Percentiles rank a stretch among this genome's conserved stretches.
Conservation (phyloP, 2,113 vertebrate genomes). For the Genyomyrus donnyi region DNA sequence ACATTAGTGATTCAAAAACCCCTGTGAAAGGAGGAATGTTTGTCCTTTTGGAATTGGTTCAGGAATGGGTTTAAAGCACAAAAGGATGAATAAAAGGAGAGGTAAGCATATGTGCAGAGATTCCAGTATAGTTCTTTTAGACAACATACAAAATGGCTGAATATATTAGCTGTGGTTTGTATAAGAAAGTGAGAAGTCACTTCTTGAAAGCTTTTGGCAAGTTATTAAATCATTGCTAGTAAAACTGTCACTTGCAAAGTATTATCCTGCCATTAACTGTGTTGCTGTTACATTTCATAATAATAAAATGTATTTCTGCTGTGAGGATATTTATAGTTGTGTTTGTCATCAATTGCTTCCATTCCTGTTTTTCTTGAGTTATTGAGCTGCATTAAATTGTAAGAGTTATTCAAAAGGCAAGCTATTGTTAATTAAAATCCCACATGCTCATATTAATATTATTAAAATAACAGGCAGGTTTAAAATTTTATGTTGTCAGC, state of each 20-base stretch:
- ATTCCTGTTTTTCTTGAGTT: background rate
- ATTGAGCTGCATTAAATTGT: background rate
- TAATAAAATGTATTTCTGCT: background rate
- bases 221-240: background rate
- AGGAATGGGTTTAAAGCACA: background rate
- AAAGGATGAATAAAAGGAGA: background rate
- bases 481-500: background rate
- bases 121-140: background rate
- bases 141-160: background rate
- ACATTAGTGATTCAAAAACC: background rate
- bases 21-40: background rate
- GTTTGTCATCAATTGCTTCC: background rate
- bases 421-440: background rate
- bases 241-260: background rate
- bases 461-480: background rate
- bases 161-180: background rate
- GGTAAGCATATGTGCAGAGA: background rate
- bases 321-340: background rate
- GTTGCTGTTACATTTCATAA: background rate
- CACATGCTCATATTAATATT: background rate
- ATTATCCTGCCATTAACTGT: background rate
- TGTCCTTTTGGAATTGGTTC: background rate
- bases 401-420: background rate
- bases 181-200: background rate
- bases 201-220: constrained; percentile 4